These are phyloP conservation scores for Drosophila parabipectinata DNA, from an alignment of 1,140 invertebrate species.

Conservation along the genomic window DNA sequence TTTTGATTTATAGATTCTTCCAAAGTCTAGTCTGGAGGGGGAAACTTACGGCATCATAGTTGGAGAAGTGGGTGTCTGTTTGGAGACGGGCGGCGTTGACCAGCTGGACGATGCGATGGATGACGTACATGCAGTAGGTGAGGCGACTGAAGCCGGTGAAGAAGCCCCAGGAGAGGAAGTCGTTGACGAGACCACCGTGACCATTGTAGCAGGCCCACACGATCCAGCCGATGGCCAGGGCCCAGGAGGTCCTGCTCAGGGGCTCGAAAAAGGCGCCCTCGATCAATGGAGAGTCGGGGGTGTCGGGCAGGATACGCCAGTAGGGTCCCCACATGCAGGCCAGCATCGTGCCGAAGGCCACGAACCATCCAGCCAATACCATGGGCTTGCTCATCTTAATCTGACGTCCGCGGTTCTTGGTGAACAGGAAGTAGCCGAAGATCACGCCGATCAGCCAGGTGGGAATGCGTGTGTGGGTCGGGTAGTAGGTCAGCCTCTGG, in stretches of 20 bases:
- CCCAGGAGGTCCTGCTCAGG: constrained; percentile 88
- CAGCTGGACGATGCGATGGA: constrained; percentile 85
- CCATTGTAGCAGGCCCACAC: constrained; percentile 89
- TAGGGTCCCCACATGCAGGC: constrained; percentile 84
- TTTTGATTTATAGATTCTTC: not conserved
- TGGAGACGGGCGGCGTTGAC: constrained; percentile 71
- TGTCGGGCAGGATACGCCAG: constrained; percentile 86
- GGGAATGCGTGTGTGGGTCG: constrained; percentile 84
- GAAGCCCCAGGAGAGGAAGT: constrained; percentile 87
- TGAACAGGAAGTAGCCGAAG: constrained; percentile 85
- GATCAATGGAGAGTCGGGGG: constrained; percentile 86
- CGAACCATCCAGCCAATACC: constrained; percentile 71
- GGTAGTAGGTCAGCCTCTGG: constrained; percentile 76
- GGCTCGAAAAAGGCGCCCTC: constrained; percentile 88
- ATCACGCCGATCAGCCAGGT: constrained; percentile 86
- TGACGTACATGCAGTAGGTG: constrained; percentile 89
- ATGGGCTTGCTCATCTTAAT: constrained; percentile 65
- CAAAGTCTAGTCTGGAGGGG: not conserved
- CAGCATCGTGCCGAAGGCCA: constrained; percentile 85
- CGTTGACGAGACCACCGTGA: constrained; percentile 87
- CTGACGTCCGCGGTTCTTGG: constrained; percentile 73
- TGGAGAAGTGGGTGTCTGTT: constrained; percentile 64
- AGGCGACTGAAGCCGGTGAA: constrained; percentile 88
- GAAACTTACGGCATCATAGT: constrained; percentile 66
- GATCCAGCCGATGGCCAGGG: constrained; percentile 88